These are phyloP conservation scores for Epinotia ramella DNA, from an alignment of 2,888 invertebrate species.

Conservation along the genomic window DNA sequence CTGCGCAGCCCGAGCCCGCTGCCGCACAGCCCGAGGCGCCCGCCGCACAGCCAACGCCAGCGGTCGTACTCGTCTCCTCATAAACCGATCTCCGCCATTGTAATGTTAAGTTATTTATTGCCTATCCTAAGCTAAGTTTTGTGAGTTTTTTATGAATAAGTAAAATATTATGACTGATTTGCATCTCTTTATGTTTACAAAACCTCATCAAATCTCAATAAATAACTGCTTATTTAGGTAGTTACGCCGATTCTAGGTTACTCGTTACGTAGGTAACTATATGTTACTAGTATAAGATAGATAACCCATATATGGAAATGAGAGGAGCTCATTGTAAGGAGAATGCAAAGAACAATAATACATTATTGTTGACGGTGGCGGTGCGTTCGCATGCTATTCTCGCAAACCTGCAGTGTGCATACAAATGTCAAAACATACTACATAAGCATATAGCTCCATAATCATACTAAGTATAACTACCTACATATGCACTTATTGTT, in stretches of 20 bases:
- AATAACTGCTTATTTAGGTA: not conserved
- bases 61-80: conserved; percentile 63
- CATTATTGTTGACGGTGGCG: conserved; percentile 5
- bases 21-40: conserved; percentile 34
- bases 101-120: conserved; percentile 61
- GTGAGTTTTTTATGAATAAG: conserved; percentile 45
- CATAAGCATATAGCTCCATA: too few species aligned
- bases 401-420: conserved; percentile 10
- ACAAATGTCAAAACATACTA: conserved; percentile 22
- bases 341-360: not conserved
- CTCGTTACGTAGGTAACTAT: not conserved
- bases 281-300: not conserved
- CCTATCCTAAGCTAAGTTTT: conserved; percentile 50
- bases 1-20: conserved; percentile 38
- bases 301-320: conserved; percentile 18
- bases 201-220: too few species aligned
- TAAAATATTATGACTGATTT: conserved; percentile 44
- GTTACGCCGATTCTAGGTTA: not conserved
- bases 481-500: not conserved
- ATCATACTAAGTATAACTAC: not conserved
- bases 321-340: conserved; percentile 5
- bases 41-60: conserved; percentile 55
- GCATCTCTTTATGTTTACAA: conserved; percentile 32
- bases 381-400: conserved; percentile 13
- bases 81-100: conserved; percentile 59